Percentiles rank a stretch among this genome's conserved stretches.
Evolutionary conservation across 2,113 vertebrate genomes (phyloP).

Genomic region (Hippotragus niger): DNA sequence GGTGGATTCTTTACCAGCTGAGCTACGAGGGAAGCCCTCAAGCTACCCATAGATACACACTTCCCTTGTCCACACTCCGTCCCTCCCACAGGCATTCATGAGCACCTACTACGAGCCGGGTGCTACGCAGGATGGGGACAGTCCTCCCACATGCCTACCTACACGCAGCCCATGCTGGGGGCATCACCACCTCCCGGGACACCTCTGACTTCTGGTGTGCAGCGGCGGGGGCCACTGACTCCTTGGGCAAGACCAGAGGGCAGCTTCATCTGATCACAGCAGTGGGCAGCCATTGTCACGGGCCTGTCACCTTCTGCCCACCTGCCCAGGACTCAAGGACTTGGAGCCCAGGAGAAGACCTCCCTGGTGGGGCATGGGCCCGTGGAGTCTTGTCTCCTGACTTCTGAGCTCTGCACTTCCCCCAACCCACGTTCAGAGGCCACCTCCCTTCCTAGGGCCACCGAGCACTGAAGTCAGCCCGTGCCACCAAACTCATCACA

Average conservation of each 20-base stretch:
- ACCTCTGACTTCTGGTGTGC: fast-evolving
- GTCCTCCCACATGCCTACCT: not conserved
- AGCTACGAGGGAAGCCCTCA: not conserved
- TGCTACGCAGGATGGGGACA: not conserved
- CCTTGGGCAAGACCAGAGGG: not conserved
- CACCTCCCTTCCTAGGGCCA: not conserved
- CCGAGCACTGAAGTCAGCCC: not conserved
- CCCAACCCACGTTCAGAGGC: not conserved
- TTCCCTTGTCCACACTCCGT: not conserved
- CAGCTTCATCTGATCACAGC: not conserved
- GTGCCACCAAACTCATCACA: fast-evolving
- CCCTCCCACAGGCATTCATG: not conserved
- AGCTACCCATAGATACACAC: fast-evolving
- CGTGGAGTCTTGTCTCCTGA: not conserved
- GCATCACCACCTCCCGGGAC: not conserved
- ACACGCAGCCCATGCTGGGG: fast-evolving
- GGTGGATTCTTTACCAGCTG: not conserved
- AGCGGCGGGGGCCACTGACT: fast-evolving
- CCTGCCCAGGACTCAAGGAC: not conserved
- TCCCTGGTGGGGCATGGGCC: not conserved
- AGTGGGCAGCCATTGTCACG: not conserved
- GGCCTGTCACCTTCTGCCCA: not conserved
- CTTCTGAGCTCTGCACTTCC: not conserved
- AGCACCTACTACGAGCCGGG: not conserved
- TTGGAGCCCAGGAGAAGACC: not conserved